These are phyloP conservation scores for Falco rusticolus DNA, from an alignment of 2,797 vertebrate genomes.

Conservation along the genomic window DNA sequence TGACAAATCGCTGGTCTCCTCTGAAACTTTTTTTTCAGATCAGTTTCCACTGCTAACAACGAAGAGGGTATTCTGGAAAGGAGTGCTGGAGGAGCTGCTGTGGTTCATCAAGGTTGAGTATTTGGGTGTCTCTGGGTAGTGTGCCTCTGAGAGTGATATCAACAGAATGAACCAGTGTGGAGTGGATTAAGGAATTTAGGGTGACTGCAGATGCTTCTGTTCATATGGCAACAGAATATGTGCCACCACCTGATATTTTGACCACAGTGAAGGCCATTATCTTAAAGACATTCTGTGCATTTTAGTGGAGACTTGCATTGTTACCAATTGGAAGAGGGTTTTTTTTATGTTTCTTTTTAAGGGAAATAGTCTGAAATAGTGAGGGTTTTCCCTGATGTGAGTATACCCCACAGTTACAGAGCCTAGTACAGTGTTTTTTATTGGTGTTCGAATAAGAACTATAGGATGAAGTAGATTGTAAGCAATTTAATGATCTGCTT, in stretches of 20 bases:
- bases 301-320: background rate
- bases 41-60: slow-evolving; percentile 95
- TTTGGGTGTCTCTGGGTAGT: background rate
- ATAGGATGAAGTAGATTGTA: background rate
- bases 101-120: slow-evolving; percentile 94
- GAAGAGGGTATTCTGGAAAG: slow-evolving; percentile 96
- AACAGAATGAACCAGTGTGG: rapidly evolving
- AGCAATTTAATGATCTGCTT: background rate
- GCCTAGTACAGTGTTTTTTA: background rate
- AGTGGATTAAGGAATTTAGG: background rate
- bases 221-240: rapidly evolving
- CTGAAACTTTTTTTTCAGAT: slow-evolving; percentile 77
- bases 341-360: background rate
- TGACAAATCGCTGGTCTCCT: background rate
- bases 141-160: background rate
- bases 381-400: background rate
- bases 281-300: background rate
- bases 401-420: background rate
- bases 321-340: background rate
- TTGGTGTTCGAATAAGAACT: background rate
- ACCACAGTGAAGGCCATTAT: background rate
- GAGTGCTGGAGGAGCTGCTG: slow-evolving; percentile 92
- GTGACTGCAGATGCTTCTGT: background rate
- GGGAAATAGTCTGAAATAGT: background rate
- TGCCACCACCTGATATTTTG: background rate